These are phyloP conservation scores for Venustoraphidia nigricollis DNA, from an alignment of 2,888 invertebrate genomes.

Conservation along the genomic window DNA sequence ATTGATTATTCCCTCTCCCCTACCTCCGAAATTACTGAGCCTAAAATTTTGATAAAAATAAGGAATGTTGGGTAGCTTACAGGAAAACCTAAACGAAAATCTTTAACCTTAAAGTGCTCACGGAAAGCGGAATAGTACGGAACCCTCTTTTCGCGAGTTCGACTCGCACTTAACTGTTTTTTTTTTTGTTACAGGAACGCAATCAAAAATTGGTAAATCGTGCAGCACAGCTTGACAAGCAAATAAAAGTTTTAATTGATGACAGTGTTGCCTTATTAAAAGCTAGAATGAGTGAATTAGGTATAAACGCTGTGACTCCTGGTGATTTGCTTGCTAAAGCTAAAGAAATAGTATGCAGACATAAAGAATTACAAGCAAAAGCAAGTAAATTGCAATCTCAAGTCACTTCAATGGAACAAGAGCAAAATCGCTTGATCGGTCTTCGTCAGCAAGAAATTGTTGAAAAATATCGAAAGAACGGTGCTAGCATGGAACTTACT, in stretches of 20 bases:
- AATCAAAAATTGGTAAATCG: constrained; percentile 69
- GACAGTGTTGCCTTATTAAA: constrained; percentile 83
- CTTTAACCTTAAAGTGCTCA: no score
- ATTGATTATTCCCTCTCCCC: no score
- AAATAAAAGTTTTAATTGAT: constrained; percentile 80
- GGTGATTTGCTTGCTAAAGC: constrained; percentile 74
- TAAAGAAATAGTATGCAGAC: constrained; percentile 82
- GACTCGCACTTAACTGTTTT: no score
- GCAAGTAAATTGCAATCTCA: constrained; percentile 75
- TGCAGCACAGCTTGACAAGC: constrained; percentile 82
- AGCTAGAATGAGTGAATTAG: constrained; percentile 80
- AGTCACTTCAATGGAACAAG: constrained; percentile 56
- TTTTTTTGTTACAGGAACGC: constrained; percentile 39
- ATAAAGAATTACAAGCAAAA: constrained; percentile 83
- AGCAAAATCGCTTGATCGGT: constrained; percentile 55
- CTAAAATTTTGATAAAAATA: no score
- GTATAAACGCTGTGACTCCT: constrained; percentile 74
- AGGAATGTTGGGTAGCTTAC: no score
- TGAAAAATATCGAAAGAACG: constrained; percentile 47
- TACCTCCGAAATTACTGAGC: no score
- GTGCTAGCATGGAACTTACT: constrained; percentile 41
- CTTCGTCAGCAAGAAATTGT: constrained; percentile 62
- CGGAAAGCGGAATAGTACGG: no score
- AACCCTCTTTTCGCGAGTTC: no score
- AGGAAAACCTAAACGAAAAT: no score